These are phyloP conservation scores for Macrosiphum euphorbiae DNA, from an alignment of 2,888 invertebrate genomes.

Conservation along the genomic window DNA sequence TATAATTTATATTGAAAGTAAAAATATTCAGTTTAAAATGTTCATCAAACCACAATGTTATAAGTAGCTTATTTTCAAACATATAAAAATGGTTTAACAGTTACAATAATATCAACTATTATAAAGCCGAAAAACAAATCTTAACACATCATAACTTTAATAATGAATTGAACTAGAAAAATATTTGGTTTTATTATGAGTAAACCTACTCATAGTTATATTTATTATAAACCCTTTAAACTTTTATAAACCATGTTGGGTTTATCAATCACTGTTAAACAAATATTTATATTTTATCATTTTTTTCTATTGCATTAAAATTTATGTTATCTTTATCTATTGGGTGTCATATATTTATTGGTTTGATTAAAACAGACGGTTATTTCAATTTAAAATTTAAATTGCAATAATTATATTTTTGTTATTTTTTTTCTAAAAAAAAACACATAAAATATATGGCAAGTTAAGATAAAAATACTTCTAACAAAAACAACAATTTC, in stretches of 20 bases:
- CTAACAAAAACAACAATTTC: neutral
- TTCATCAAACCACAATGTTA: neutral
- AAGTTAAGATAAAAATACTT: neutral
- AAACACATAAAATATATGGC: neutral
- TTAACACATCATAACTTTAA: neutral
- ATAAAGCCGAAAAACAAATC: neutral
- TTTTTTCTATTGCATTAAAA: neutral
- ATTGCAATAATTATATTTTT: neutral
- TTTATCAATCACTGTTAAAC: neutral
- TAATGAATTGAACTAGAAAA: neutral
- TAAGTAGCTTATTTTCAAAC: neutral
- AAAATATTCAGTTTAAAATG: neutral
- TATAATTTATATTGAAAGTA: slow-evolving; percentile 3
- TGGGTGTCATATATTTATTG: neutral
- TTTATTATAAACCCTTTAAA: neutral
- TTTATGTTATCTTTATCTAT: neutral
- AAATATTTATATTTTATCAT: neutral
- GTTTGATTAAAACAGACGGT: no score
- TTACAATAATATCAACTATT: neutral
- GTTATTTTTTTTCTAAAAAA: neutral
- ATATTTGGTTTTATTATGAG: neutral
- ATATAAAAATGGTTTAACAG: neutral
- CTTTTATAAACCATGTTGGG: neutral
- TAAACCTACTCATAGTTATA: neutral
- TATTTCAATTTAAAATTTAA: neutral